Evolutionary conservation across 2,888 invertebrate species (phyloP).

Genomic region (Amphipyra berbera): DNA sequence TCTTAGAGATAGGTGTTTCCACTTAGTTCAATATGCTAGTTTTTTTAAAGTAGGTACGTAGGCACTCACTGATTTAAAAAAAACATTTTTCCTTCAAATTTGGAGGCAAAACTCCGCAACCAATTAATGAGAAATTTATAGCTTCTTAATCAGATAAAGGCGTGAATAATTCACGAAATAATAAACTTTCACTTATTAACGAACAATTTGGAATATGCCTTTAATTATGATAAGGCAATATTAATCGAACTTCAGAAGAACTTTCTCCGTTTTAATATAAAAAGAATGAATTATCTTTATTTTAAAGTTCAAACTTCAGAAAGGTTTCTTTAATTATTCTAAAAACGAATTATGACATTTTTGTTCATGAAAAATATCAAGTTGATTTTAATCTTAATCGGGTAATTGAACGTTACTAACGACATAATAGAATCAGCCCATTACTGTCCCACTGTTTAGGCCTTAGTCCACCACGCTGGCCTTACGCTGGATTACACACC

Average conservation of each 20-base stretch:
- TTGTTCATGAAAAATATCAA: background rate
- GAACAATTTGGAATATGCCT: conserved; percentile 40
- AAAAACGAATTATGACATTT: background rate
- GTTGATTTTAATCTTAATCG: background rate
- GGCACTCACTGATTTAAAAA: too few relatives aligned
- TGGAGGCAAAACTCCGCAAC: background rate
- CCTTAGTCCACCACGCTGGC: too few relatives aligned
- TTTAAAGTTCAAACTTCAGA: conserved; percentile 38
- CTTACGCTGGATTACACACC: too few relatives aligned
- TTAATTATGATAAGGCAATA: conserved; percentile 56
- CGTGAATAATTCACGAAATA: conserved; percentile 32
- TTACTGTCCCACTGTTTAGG: too few relatives aligned
- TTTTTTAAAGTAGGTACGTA: too few relatives aligned
- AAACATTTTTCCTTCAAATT: too few relatives aligned
- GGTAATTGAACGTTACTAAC: too few relatives aligned
- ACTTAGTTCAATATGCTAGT: too few relatives aligned
- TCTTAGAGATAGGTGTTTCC: too few relatives aligned
- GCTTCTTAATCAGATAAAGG: conserved; percentile 36
- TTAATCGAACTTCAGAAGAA: conserved; percentile 39
- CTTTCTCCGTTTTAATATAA: conserved; percentile 49
- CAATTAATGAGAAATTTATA: conserved; percentile 30
- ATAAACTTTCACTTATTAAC: conserved; percentile 38
- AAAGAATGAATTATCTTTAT: conserved; percentile 26
- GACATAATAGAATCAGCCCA: too few relatives aligned
- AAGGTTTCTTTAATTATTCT: conserved; percentile 10